These are phyloP conservation scores for Odontophorus gujanensis DNA, from an alignment of 2,113 vertebrate genomes.

Conservation along the genomic window DNA sequence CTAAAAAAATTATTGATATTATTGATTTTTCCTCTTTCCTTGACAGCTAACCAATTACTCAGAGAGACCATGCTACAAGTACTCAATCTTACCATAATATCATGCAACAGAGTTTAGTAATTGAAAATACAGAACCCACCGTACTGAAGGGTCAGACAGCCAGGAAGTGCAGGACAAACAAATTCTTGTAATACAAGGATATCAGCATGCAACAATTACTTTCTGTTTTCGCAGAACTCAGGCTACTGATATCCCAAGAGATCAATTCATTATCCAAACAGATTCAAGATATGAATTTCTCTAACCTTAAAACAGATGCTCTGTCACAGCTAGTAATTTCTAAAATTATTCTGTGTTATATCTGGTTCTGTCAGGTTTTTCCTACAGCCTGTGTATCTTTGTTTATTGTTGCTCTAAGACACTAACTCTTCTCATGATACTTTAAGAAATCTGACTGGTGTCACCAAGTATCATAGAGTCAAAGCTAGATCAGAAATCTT, in stretches of 20 bases:
- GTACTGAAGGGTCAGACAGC: not conserved
- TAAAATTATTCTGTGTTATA: not conserved
- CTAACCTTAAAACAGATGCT: not conserved
- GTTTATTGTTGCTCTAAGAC: not conserved
- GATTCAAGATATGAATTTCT: not conserved
- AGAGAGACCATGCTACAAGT: not conserved
- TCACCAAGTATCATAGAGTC: conserved; percentile 32
- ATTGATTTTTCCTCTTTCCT: not conserved
- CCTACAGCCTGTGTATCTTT: not conserved
- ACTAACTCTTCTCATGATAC: not conserved
- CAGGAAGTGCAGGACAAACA: not conserved
- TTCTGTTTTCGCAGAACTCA: not conserved
- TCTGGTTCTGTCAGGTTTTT: not conserved
- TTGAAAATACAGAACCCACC: conserved; percentile 12
- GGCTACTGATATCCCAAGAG: not conserved
- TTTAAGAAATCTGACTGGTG: conserved; percentile 33
- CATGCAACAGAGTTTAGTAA: not conserved
- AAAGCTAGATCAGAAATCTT: conserved; percentile 34
- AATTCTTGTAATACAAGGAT: not conserved
- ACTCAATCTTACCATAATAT: not conserved
- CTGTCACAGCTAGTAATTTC: not conserved
- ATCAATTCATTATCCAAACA: not conserved
- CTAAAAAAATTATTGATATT: not conserved
- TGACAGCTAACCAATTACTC: not conserved
- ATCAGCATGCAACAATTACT: not conserved